phyloP scores from a whole-genome alignment of 2,888 invertebrate species.

The Acleris laterana region DNA sequence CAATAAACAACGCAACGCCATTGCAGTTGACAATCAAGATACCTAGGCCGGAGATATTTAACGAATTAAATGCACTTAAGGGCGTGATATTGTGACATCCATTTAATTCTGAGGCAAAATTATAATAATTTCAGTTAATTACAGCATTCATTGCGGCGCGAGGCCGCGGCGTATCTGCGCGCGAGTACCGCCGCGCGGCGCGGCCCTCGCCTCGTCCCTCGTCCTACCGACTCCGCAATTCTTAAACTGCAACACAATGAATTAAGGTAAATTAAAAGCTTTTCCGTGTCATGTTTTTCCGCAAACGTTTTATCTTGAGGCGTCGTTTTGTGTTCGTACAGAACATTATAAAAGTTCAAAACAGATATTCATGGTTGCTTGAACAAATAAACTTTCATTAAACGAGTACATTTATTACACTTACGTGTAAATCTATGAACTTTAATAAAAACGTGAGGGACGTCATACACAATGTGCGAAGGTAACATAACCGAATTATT shows the following conservation, averaged over 20 bases:
- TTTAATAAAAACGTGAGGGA: constrained; percentile 46
- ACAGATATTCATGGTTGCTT: constrained; percentile 7
- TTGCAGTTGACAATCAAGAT: constrained; percentile 53
- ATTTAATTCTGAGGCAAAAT: constrained; percentile 77
- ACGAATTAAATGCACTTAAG: constrained; percentile 65
- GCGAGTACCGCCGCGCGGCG: constrained; percentile 53
- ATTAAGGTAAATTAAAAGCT: constrained; percentile 70
- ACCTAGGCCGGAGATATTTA: constrained; percentile 47
- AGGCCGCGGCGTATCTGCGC: constrained; percentile 70
- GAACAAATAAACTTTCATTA: constrained; percentile 35
- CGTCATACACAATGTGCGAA: constrained; percentile 44
- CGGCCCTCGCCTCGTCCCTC: constrained; percentile 2
- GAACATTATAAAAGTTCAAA: constrained; percentile 16
- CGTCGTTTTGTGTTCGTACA: constrained; percentile 33
- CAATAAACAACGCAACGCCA: constrained; percentile 44
- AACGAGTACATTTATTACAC: constrained; percentile 23
- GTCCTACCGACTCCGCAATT: constrained; percentile 37
- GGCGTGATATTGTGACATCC: constrained; percentile 74
- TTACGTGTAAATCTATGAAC: constrained; percentile 22
- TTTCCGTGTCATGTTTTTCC: constrained; percentile 66
- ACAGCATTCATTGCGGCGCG: constrained; percentile 75
- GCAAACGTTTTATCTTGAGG: constrained; percentile 45
- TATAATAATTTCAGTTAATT: constrained; percentile 83
- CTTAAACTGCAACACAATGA: constrained; percentile 63
- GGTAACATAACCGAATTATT: constrained; percentile 58